phyloP scores from a whole-genome alignment of 2,888 invertebrate species.

The Chrysolina oricalcia region DNA sequence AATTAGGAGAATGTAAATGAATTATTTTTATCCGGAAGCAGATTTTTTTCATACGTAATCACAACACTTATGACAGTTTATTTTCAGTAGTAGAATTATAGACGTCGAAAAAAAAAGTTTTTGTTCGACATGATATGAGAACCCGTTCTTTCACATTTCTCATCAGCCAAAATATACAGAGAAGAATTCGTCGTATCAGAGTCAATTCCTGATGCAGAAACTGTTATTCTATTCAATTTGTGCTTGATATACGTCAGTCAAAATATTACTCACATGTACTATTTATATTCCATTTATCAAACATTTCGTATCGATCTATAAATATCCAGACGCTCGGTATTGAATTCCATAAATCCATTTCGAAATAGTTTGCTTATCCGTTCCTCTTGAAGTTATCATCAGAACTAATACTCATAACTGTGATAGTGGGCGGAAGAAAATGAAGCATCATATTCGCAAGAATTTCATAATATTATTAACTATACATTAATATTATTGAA shows the following conservation, averaged over 20 bases:
- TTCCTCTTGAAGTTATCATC: slow-evolving; percentile 3
- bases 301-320: slow-evolving; percentile 37
- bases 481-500: neutral
- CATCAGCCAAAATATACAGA: too few relatives aligned
- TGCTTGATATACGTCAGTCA: neutral
- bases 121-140: too few relatives aligned
- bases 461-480: neutral
- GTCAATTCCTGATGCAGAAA: neutral
- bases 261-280: slow-evolving; percentile 3
- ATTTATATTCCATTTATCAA: slow-evolving; percentile 23
- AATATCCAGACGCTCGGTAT: slow-evolving; percentile 38
- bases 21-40: too few relatives aligned
- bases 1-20: too few relatives aligned
- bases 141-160: too few relatives aligned
- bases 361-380: slow-evolving; percentile 14
- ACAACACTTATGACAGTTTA: too few relatives aligned
- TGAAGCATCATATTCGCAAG: neutral
- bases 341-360: slow-evolving; percentile 37
- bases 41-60: too few relatives aligned
- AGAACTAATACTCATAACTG: neutral
- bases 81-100: too few relatives aligned
- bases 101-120: too few relatives aligned
- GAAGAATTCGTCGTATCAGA: too few relatives aligned
- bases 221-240: neutral
- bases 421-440: neutral